Evolutionary conservation across 2,113 vertebrate genomes (phyloP).

Genomic region (Nesoenas mayeri): DNA sequence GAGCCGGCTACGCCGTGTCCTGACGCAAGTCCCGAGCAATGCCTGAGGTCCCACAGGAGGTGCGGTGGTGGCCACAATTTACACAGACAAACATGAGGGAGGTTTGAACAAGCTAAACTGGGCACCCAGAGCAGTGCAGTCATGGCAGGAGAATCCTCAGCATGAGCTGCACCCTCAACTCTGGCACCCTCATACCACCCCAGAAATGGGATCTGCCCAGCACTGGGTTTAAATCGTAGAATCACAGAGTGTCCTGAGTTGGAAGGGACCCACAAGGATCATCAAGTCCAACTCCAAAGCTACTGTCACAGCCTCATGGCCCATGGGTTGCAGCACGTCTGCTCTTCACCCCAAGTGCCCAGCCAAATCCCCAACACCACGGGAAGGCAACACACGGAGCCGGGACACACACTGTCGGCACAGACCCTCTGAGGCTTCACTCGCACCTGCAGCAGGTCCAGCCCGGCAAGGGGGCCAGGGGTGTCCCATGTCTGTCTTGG

Average conservation of each 20-base stretch:
- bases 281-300: not conserved
- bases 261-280: no score
- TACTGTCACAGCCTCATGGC: not conserved
- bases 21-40: not conserved
- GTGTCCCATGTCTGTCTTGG: not conserved
- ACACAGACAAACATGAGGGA: not conserved
- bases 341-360: not conserved
- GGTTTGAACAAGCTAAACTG: not conserved
- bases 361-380: not conserved
- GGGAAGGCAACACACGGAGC: fast-evolving
- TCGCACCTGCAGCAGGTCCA: not conserved
- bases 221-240: not conserved
- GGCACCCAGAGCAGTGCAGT: not conserved
- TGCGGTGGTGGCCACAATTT: not conserved
- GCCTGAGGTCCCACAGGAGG: not conserved
- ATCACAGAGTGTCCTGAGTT: no score
- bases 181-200: not conserved
- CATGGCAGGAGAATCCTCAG: not conserved
- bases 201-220: not conserved
- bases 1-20: not conserved
- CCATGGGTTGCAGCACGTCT: not conserved
- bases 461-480: fast-evolving
- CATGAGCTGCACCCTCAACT: not conserved
- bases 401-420: not conserved
- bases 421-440: not conserved